Evolutionary conservation across 2,888 invertebrate genomes (phyloP).

Genomic region (Bellardia pandia): DNA sequence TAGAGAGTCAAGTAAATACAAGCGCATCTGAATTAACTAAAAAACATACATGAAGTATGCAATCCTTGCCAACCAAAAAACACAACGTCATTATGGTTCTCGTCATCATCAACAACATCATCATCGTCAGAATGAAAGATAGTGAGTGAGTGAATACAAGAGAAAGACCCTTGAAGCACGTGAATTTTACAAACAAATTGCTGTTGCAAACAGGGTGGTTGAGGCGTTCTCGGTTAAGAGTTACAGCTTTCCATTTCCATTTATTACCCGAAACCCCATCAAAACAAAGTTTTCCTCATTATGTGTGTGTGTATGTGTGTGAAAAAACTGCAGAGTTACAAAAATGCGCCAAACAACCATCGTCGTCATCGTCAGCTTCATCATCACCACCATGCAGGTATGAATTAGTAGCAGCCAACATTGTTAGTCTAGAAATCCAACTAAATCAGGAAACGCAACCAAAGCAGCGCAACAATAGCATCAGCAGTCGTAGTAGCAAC

Average conservation of each 20-base stretch:
- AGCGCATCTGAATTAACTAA: conserved; percentile 61
- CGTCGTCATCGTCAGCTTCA: conserved; percentile 16
- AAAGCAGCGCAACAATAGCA: conserved; percentile 48
- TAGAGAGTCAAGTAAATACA: conserved; percentile 41
- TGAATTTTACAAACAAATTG: conserved; percentile 66
- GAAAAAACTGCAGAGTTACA: conserved; percentile 69
- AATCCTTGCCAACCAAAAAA: conserved; percentile 35
- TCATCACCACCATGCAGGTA: conserved; percentile 2
- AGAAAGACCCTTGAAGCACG: conserved; percentile 64
- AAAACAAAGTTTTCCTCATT: conserved; percentile 18
- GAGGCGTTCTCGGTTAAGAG: neutral
- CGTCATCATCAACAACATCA: conserved; percentile 27
- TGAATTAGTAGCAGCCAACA: neutral
- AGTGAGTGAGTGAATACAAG: no score
- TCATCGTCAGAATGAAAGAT: neutral
- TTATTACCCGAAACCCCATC: conserved; percentile 37
- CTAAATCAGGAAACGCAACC: conserved; percentile 64
- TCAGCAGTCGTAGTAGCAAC: conserved; percentile 6
- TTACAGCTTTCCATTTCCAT: conserved; percentile 31
- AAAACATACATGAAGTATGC: conserved; percentile 49
- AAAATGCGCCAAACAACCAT: conserved; percentile 69
- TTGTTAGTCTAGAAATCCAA: conserved; percentile 34
- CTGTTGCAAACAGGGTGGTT: conserved; percentile 29
- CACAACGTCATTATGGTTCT: conserved; percentile 58
- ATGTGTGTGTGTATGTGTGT: neutral